Base-by-base conservation (phyloP, 2,113 vertebrate genomes). In the Apodemus speciosus region DNA sequence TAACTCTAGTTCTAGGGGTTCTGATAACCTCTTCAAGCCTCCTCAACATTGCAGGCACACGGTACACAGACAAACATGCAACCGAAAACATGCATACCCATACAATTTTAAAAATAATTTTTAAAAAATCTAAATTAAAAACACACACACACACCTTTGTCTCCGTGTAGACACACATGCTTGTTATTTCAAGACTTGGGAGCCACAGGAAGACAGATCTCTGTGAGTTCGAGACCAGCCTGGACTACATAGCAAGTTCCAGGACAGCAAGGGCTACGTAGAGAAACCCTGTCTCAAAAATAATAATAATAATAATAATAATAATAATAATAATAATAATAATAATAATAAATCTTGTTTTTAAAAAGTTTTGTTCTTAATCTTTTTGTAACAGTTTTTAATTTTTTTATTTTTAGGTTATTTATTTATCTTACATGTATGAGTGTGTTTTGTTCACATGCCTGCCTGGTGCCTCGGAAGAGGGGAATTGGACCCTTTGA, bases 21-120 rank as follows among this genome's bases (percentile, higher is more conserved):
- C 73, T 49, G 43, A 49, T 76, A 30, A 76, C 49, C 43, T 49
- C 27, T 30, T 32, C 43, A 76, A 46, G 23, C 11, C 25, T 49
- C 27, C 5, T 0, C 2, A 35, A 21, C 8, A 35, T 1, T 77
- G 16, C 9, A 53, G 20, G 49, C 32, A 21, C 3, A 20, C 5
- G 10, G 32, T 6, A 53, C 75, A 77, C 76, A 79, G 76, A 56
- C 49, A 13, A 79, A 35, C 76, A 56, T n/a, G 20, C n/a, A 13
- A 56, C 49, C 49, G 21, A 79, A n/a, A 79, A 2, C 9, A 53
- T 49, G 49, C 27, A 77, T 51, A 77, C 32, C 20, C 46, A 35
- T 53, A 35, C 20, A 35, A 35, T 51, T 35, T 35, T 16, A 76
- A 49, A 32, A 53, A 77, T 16, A 21, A 7, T 32, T 51, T 77